phyloP scores from a whole-genome alignment of 2,113 vertebrate genomes.

The Halichoerus grypus region DNA sequence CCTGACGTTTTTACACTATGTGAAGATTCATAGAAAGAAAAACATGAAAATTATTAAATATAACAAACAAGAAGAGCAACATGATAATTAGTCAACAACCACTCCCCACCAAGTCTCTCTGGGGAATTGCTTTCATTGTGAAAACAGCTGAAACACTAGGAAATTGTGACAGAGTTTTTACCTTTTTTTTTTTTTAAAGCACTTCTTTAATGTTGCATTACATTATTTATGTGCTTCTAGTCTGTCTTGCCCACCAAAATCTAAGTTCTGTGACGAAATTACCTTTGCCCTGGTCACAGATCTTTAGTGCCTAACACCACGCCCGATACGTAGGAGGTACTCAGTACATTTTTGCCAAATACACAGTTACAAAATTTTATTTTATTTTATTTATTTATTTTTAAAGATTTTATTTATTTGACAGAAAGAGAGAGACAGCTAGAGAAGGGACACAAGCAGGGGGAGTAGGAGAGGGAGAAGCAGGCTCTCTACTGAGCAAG shows the following conservation, averaged over 20 bases:
- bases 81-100: background rate
- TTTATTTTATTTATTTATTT: too few relatives aligned
- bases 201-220: background rate
- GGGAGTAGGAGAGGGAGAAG: too few relatives aligned
- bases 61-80: background rate
- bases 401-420: too few relatives aligned
- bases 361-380: background rate
- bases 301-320: background rate
- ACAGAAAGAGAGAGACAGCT: too few relatives aligned
- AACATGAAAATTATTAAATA: background rate
- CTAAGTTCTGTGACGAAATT: background rate
- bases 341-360: background rate
- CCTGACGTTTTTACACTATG: background rate
- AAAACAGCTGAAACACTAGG: background rate
- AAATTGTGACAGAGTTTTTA: background rate
- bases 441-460: too few relatives aligned
- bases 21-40: background rate
- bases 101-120: background rate
- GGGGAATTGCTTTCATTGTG: background rate
- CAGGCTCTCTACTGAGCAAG: too few relatives aligned
- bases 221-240: background rate
- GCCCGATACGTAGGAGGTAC: too few relatives aligned
- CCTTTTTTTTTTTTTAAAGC: background rate
- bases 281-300: background rate
- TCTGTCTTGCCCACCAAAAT: background rate